Percentiles rank a stretch among this genome's conserved stretches.
phyloP scores from a whole-genome alignment of 2,113 vertebrate species.

The Tautogolabrus adspersus region DNA sequence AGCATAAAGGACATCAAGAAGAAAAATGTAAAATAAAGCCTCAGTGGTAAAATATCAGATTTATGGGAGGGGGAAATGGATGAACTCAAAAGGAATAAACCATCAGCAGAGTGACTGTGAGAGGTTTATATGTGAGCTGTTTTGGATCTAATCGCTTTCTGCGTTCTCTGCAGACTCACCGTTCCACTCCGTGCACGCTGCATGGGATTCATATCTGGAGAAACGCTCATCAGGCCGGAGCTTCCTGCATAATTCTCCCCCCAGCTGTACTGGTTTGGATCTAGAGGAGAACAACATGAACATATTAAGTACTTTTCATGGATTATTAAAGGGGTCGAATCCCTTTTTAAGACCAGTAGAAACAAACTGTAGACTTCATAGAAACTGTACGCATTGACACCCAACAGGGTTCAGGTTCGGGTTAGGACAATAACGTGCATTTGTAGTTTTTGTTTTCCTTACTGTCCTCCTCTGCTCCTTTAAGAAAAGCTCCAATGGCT shows the following conservation, averaged over 20 bases:
- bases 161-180: conserved; percentile 83
- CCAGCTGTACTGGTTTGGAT: conserved; percentile 99
- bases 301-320: not conserved
- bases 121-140: not conserved
- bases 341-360: too few species aligned
- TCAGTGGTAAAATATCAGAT: not conserved
- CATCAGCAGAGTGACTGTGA: not conserved
- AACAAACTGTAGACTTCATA: too few species aligned
- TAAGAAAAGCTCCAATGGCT: conserved; percentile 96
- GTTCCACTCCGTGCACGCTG: conserved; percentile 94
- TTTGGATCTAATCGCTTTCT: not conserved
- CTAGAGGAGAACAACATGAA: conserved; percentile 70
- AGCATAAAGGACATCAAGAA: not conserved
- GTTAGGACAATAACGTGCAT: not conserved
- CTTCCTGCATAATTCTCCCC: conserved; percentile 98
- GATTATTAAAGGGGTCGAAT: too few species aligned
- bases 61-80: not conserved
- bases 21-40: not conserved
- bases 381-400: too few species aligned
- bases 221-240: conserved; percentile 95
- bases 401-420: too few species aligned
- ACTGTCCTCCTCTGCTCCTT: conserved; percentile 99
- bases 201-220: conserved; percentile 92
- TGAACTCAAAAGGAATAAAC: not conserved
- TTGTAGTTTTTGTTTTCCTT: conserved; percentile 73